Base-by-base conservation (phyloP, 2,113 vertebrate species). In the Albula goreensis region DNA sequence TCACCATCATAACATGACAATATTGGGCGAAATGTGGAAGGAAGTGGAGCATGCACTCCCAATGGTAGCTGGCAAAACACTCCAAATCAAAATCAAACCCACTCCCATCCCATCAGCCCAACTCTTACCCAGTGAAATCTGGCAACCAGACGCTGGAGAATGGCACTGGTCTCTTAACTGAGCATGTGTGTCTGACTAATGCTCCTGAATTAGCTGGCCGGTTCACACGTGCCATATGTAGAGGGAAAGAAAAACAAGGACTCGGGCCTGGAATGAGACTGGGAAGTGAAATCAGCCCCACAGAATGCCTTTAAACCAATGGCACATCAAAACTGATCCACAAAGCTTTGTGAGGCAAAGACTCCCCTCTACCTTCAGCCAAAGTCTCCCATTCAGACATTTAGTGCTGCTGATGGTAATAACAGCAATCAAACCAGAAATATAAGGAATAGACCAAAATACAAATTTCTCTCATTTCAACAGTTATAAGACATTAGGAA, bases 241-340 rank as follows among this genome's bases (percentile, higher is more conserved):
- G 81, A 85, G 87, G 78, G 86, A 85, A 7, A 86, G 86, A 84
- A 89, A 87, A 57, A 74, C 86, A 78, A 90, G 88, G 78, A 81
- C 78, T 19, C 31, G 81, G 85, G 85, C 87, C 86, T 70, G 15
- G 50, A 80, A 80, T 8, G 81, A 80, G 85, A n/a, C 83, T 50
- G 90, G 90, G 91, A 90, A 92, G 90, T 93, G 89, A 93, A 90
- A 86, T 93, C 91, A 93, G 86, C n/a, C 78, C 57, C 77, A 48
- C 89, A 90, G 89, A 93, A 95, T 93, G 91, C 85, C 88, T 78
- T 22, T 83, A 87, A 90, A 83, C 87, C 89, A 78, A 87, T 90
- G 90, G 93, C 93, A 93, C 93, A 95, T 94, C 85, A 94, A 95
- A 94, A 84, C 56, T 63, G 15, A 85, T 89, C 83, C 83, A 41